Conservation (phyloP, 1,140 invertebrate species). For the Drosophila takahashii region DNA sequence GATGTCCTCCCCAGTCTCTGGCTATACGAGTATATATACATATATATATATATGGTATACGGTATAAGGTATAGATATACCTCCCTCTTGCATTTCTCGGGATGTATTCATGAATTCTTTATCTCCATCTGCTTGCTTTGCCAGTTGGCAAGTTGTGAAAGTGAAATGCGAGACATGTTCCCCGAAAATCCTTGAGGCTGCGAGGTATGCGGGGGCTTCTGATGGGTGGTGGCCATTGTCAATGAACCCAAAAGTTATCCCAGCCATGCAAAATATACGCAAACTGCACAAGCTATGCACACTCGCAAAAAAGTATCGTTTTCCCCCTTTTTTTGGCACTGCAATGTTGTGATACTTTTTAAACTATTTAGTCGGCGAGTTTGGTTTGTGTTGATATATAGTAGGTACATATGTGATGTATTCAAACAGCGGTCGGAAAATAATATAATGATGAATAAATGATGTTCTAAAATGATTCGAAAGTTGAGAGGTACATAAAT, state of each 20-base stretch:
- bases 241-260: conserved; percentile 48
- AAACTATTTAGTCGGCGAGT: too few species aligned
- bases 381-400: too few species aligned
- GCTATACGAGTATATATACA: background rate
- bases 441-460: too few species aligned
- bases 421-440: too few species aligned
- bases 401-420: too few species aligned
- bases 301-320: background rate
- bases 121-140: conserved; percentile 55
- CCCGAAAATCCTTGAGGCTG: conserved; percentile 42
- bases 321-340: too few species aligned
- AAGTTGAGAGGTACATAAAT: too few species aligned
- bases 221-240: conserved; percentile 33
- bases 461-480: too few species aligned
- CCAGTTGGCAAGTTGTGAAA: conserved; percentile 71
- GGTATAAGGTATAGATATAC: too few species aligned
- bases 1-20: conserved; percentile 1
- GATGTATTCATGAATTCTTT: conserved; percentile 74
- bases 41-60: background rate
- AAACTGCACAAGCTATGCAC: conserved; percentile 20
- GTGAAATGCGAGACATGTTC: conserved; percentile 66
- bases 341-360: background rate
- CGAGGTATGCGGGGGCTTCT: conserved; percentile 1
- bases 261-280: conserved; percentile 36
- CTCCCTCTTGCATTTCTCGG: conserved; percentile 4